Conservation (phyloP, 2,888 invertebrate species). For the Drosophila neotestacea region DNA sequence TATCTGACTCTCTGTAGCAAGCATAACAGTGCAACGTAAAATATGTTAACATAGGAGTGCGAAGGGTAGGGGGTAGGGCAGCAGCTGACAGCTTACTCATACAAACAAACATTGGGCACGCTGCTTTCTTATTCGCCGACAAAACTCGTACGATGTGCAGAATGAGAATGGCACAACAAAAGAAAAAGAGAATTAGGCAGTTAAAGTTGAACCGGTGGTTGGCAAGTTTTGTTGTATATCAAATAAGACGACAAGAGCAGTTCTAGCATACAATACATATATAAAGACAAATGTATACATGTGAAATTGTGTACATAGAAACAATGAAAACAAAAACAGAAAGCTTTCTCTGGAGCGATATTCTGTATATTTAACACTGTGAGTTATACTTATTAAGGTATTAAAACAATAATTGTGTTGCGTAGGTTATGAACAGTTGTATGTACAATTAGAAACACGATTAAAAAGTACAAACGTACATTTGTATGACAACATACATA, state of each 20-base stretch:
- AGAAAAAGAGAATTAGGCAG: constrained; percentile 52
- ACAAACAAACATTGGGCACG: constrained; percentile 38
- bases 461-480: background rate
- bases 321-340: constrained; percentile 19
- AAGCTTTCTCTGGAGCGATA: constrained; percentile 5
- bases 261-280: constrained; percentile 8
- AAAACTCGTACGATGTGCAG: constrained; percentile 78
- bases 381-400: constrained; percentile 1
- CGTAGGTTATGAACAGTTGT: constrained; percentile 14
- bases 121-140: constrained; percentile 75
- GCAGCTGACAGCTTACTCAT: constrained; percentile 43
- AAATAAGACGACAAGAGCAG: constrained; percentile 24
- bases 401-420: constrained; percentile 18
- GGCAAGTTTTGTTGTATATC: constrained; percentile 22
- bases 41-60: constrained; percentile 41
- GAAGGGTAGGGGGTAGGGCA: constrained; percentile 11
- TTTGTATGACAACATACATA: too few species aligned
- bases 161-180: constrained; percentile 62
- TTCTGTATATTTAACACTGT: background rate
- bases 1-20: constrained; percentile 5
- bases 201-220: constrained; percentile 40
- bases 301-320: constrained; percentile 3
- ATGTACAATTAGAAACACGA: constrained; percentile 2
- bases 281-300: constrained; percentile 10
- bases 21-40: constrained; percentile 59